Evolutionary conservation across 23 tunicate genomes (phyloP).

Genomic region (Trididemnum nubilum): DNA sequence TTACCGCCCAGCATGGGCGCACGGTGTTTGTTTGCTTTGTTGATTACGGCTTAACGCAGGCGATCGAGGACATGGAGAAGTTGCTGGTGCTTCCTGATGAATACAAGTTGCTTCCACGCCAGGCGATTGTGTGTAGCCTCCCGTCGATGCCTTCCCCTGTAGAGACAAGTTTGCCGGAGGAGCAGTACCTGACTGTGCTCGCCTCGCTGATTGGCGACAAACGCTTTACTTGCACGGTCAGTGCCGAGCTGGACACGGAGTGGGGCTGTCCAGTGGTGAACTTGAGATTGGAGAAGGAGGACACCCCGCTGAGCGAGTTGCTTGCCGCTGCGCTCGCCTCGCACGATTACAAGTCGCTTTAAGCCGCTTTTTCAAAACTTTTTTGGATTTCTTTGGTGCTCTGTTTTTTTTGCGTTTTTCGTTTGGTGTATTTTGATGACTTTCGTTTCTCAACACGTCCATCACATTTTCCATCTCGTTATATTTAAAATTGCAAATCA

Average conservation of each 20-base stretch:
- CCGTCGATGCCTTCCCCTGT: conserved; percentile 24
- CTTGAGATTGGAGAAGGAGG: background rate
- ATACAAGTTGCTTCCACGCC: conserved; percentile 26
- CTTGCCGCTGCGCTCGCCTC: background rate
- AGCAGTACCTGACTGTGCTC: background rate
- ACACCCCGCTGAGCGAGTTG: background rate
- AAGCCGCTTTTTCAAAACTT: no score
- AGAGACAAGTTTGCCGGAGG: conserved; percentile 9
- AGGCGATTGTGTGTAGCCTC: conserved; percentile 23
- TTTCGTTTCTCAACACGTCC: no score
- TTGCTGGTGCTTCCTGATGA: conserved; percentile 37
- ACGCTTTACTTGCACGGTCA: background rate
- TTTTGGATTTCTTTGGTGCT: background rate
- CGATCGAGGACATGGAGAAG: conserved; percentile 9
- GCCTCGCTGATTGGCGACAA: conserved; percentile 22
- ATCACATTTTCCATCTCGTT: no score
- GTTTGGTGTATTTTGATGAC: background rate
- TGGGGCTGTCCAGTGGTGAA: background rate
- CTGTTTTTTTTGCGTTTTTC: background rate
- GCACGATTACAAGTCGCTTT: background rate
- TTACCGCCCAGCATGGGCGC: background rate
- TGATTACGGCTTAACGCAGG: conserved; percentile 44
- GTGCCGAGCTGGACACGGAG: background rate
- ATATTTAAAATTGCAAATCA: no score
- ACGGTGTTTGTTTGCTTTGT: conserved; percentile 34